Conservation (phyloP, 2,888 invertebrate genomes). For the Anticlea derivata region DNA sequence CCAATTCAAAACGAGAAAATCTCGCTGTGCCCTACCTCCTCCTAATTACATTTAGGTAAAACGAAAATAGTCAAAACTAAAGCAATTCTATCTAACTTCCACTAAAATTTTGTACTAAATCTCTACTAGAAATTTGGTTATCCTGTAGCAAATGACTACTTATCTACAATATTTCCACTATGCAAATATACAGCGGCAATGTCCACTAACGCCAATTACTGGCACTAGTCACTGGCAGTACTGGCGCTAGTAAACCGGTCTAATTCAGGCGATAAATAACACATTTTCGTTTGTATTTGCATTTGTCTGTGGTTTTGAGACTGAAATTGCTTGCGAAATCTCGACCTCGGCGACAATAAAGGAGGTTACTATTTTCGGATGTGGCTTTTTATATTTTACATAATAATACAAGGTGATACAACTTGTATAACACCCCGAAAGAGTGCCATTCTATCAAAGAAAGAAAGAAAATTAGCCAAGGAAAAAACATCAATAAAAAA, state of each 20-base stretch:
- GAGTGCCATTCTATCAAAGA: too few relatives aligned
- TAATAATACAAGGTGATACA: too few relatives aligned
- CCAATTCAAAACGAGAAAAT: too few relatives aligned
- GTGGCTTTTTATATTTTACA: constrained; percentile 42
- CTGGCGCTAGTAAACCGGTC: constrained; percentile 45
- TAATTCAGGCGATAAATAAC: constrained; percentile 77
- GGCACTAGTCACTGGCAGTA: constrained; percentile 6
- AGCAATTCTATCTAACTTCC: too few relatives aligned
- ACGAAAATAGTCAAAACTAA: too few relatives aligned
- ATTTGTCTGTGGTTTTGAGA: constrained; percentile 66
- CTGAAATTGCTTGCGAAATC: constrained; percentile 78
- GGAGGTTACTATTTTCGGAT: constrained; percentile 48
- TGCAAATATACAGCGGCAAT: constrained; percentile 12
- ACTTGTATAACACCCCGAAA: too few relatives aligned
- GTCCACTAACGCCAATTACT: constrained; percentile 13
- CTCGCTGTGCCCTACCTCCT: too few relatives aligned
- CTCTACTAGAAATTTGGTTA: not conserved
- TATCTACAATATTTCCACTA: constrained; percentile 7
- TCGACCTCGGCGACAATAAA: constrained; percentile 54
- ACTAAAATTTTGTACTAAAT: too few relatives aligned
- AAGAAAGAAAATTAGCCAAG: too few relatives aligned
- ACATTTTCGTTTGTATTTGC: constrained; percentile 74
- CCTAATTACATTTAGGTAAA: too few relatives aligned
- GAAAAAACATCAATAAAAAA: too few relatives aligned
- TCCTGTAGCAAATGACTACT: constrained; percentile 4